These are phyloP conservation scores for Hypomecis punctinalis DNA, from an alignment of 2,888 invertebrate species.

Conservation along the genomic window DNA sequence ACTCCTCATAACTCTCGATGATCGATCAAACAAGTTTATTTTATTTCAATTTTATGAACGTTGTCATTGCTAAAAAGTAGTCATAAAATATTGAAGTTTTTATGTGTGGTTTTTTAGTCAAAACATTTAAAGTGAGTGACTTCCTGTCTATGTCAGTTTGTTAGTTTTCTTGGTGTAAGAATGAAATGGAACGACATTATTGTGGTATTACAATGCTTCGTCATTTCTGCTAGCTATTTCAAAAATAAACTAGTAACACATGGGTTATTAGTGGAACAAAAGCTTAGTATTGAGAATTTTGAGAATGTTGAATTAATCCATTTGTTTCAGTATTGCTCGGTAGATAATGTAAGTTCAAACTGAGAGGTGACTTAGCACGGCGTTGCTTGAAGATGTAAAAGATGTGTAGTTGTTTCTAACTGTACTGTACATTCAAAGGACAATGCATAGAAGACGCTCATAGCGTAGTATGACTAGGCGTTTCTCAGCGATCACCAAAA, in stretches of 20 bases:
- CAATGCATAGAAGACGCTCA: no score
- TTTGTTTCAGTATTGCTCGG: no score
- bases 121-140: slow-evolving; percentile 17
- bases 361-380: no score
- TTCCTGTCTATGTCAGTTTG: slow-evolving; percentile 20
- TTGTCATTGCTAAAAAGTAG: slow-evolving; percentile 15
- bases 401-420: no score
- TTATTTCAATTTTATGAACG: slow-evolving; percentile 19
- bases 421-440: no score
- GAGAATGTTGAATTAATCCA: no score
- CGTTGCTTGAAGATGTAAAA: no score
- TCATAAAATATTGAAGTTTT: slow-evolving; percentile 14
- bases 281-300: no score
- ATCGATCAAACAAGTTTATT: slow-evolving; percentile 27
- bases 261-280: no score
- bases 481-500: no score
- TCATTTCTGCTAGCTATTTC: neutral
- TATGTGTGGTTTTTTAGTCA: slow-evolving; percentile 21
- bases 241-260: neutral
- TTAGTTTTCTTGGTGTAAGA: slow-evolving; percentile 2
- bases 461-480: no score
- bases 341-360: no score
- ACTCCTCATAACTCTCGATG: slow-evolving; percentile 25
- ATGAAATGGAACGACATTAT: slow-evolving; percentile 17
- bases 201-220: slow-evolving; percentile 1